Evolutionary conservation across 2,888 invertebrate genomes (phyloP).

Genomic region (Mystacides longicornis): DNA sequence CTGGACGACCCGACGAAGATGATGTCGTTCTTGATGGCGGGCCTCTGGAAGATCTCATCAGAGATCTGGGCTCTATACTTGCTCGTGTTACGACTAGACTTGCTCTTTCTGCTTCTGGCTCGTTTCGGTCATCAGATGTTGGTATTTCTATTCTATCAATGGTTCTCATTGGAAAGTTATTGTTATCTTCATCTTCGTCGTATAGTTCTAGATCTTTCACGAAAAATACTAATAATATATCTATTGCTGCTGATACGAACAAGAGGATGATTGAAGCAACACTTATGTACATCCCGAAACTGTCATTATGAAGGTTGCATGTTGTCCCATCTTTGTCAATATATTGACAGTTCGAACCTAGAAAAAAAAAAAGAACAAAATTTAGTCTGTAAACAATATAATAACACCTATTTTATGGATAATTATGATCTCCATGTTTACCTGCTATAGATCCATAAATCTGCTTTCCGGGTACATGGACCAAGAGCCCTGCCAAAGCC

Average conservation of each 20-base stretch:
- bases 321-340: constrained; percentile 37
- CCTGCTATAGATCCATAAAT: constrained; percentile 53
- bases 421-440: constrained; percentile 27
- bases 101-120: neutral
- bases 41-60: neutral
- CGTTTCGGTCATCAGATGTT: neutral
- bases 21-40: neutral
- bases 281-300: constrained; percentile 43
- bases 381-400: neutral
- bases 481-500: constrained; percentile 46
- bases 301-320: constrained; percentile 42
- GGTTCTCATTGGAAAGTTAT: neutral
- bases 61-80: neutral
- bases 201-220: constrained; percentile 38
- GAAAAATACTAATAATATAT: constrained; percentile 40
- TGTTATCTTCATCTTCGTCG: constrained; percentile 23
- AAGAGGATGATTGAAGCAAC: constrained; percentile 41
- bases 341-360: constrained; percentile 40
- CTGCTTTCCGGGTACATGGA: constrained; percentile 56
- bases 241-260: constrained; percentile 37
- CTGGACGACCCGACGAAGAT: neutral
- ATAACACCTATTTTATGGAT: no score
- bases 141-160: neutral
- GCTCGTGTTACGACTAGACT: neutral
- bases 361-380: constrained; percentile 5